Evolutionary conservation across 2,113 vertebrate species (phyloP), one percentile per base, ranked within the genome.

Genomic region (Siniperca chuatsi): DNA sequence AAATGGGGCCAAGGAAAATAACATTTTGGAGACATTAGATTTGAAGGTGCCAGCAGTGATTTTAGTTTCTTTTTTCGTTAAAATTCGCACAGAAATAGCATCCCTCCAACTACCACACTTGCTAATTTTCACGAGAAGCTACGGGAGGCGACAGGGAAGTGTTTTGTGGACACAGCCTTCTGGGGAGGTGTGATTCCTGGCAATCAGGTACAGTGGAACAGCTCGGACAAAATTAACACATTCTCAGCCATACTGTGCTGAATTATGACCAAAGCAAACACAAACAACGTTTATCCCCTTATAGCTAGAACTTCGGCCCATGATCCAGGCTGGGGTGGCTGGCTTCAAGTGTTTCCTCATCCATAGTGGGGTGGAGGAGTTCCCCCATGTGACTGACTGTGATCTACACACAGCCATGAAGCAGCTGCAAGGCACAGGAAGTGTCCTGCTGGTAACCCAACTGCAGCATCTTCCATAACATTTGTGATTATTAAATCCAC

Each of bases 271-370:
- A 54, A 16, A 68, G 37, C 1, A 85, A 81, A 60, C 0, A 37
- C 23, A 9, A 61, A 76, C 20, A 1, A 29, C 10, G 0, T 5
- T 9, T 44, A 9, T 75, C 60, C 76, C 25, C 13, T 74, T 25
- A 10, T 67, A 97, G 97, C 55, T 85, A 37, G 96, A 97, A 44
- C 94, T 97, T 8, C 91, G 62, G 12, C 96, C 96, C 42, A 95
- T 97, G 96, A 85, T 96, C 78, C 83, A 94, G 71, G 96, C 95
- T 0, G 96, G 96, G 21, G 93, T 97, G n/a, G 94, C 94, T 3
- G 96, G 96, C 2, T 97, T 97, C 84, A 96, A 97, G 85, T 97
- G 96, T 68, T 97, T 97, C 91, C 94, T 97, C 68, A 96, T 96
- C 83, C 93, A 96, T 67, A 97, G 96, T 8, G 96, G 96, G 3